Evolutionary conservation across 2,888 invertebrate genomes (phyloP).

Genomic region (Smittia aterrima): DNA sequence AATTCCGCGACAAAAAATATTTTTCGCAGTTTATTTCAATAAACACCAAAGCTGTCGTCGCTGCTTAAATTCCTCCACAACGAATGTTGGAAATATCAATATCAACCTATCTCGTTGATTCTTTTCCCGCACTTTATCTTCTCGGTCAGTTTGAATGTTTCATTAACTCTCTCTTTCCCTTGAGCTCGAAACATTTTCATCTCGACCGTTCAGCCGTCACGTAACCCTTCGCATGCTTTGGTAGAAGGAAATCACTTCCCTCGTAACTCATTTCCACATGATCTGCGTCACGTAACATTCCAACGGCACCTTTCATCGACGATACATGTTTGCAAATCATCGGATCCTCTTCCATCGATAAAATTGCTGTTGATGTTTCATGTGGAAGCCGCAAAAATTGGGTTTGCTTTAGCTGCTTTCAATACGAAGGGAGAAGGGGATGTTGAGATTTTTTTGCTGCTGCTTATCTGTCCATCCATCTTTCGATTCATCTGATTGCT

Average conservation of each 20-base stretch:
- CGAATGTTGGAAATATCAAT: too few species aligned
- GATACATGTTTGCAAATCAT: conserved; percentile 22
- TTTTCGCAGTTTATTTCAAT: too few species aligned
- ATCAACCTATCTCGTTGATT: too few species aligned
- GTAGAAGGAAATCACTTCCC: too few species aligned
- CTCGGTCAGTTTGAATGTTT: not conserved
- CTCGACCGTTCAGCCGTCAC: too few species aligned
- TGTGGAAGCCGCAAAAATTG: not conserved
- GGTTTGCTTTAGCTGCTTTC: not conserved
- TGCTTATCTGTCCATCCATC: conserved; percentile 2
- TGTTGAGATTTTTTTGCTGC: not conserved
- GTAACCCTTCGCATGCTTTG: too few species aligned
- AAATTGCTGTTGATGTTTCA: conserved; percentile 18
- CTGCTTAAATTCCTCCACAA: too few species aligned
- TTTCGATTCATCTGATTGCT: not conserved
- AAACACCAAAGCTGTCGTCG: too few species aligned
- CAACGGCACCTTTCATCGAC: not conserved
- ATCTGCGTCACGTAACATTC: not conserved
- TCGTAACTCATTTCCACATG: not conserved
- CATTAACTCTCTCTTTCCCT: not conserved
- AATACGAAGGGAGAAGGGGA: not conserved
- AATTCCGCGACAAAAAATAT: too few species aligned
- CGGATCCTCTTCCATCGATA: not conserved
- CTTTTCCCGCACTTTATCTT: too few species aligned
- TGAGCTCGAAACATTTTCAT: not conserved